Evolutionary conservation across 1,140 invertebrate species (phyloP).

Genomic region (Lepidurus packardi): DNA sequence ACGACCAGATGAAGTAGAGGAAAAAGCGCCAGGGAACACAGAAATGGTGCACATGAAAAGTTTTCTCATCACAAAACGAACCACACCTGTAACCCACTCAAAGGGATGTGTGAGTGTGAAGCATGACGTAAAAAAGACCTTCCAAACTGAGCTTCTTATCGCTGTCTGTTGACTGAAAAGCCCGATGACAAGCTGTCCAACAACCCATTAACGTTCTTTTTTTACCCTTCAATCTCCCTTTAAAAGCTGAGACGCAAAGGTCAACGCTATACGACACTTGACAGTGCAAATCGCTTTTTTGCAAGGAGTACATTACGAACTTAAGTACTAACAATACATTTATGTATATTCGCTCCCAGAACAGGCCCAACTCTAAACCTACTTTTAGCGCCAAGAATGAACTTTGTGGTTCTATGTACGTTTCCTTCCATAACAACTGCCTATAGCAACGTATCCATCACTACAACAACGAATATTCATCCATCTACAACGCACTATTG

Average conservation of each 20-base stretch:
- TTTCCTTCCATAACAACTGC: no score
- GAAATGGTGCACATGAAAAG: neutral
- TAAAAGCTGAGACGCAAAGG: neutral
- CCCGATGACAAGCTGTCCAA: slow-evolving; percentile 2
- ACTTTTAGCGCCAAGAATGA: no score
- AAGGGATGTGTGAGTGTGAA: neutral
- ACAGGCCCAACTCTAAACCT: no score
- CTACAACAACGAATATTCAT: no score
- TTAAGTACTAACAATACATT: no score
- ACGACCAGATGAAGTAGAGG: neutral
- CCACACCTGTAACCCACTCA: neutral
- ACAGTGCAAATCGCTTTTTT: neutral
- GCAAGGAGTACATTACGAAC: no score
- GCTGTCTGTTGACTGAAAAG: neutral
- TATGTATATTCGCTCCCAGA: no score
- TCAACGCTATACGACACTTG: neutral
- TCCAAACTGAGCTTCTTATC: neutral
- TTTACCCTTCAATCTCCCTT: neutral
- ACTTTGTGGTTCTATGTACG: no score
- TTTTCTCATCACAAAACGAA: neutral
- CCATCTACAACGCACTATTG: no score
- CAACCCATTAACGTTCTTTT: neutral
- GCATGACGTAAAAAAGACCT: neutral
- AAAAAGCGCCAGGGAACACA: neutral
- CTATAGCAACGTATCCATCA: no score